Evolutionary conservation across 2,888 invertebrate species (phyloP), one percentile per base, ranked within the genome.

Genomic region (Aleiodes alternator): DNA sequence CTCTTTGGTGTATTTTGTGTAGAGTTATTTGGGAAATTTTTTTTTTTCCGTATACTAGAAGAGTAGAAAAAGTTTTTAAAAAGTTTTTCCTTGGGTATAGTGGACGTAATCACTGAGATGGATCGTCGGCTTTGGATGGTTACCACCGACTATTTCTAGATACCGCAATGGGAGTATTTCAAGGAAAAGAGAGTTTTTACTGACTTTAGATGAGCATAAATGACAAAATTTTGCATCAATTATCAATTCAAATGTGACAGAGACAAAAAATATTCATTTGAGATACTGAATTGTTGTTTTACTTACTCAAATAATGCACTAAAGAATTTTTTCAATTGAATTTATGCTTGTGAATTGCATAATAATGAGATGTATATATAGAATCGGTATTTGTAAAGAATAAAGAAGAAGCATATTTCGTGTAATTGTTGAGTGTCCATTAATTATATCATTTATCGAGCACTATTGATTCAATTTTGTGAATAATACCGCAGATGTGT

Each of bases 401-500:
- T 23, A 23, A 23, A 23, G 23, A 23, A 23, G 23, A 16, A 50
- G 16, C 31, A 73, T 34, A 29, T 53, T 61, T 12, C 7, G 11
- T 23, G 29, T 56, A 79, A 76, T 77, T 71, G 57, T 48, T 12
- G 23, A 51, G n/a, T 61, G 48, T 11, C 57, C 34, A 78, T 80
- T 76, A 80, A 78, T 81, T 79, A 69, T 12, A 38, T 12, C 77
- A 53, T 75, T 74, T 72, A 34, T 57, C 8, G 34, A 53, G 31
- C 6, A 14, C 57, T 23, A 61, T 69, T 59, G 72, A 29, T 56
- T 6, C 51, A 55, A 6, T 48, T 23, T 38, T 29, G 48, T 73
- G 74, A 78, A 11, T 79, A 76, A 57, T 69, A 76, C 78, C n/a
- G 23, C 83, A 85, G 82, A 69, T 82, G 83, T 56, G 57, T 23